phyloP scores from a whole-genome alignment of 2,797 vertebrate species.

The Falco biarmicus region DNA sequence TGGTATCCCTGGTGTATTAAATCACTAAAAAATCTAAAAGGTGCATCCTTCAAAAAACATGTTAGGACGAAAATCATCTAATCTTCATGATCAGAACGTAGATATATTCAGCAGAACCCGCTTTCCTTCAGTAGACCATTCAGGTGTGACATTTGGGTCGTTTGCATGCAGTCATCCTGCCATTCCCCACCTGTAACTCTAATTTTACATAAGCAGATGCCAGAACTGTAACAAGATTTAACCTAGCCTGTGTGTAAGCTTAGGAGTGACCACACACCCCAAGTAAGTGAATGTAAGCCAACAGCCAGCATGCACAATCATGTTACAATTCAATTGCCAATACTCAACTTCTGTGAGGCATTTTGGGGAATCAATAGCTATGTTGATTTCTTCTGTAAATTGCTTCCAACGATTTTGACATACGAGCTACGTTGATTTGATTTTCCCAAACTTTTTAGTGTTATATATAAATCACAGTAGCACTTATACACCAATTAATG shows the following conservation, averaged over 20 bases:
- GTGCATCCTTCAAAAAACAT: not conserved
- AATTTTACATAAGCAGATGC: not conserved
- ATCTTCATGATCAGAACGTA: not conserved
- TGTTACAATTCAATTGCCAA: not conserved
- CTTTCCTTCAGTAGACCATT: not conserved
- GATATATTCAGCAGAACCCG: not conserved
- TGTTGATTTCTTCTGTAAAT: slow-evolving; percentile 43
- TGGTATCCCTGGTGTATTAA: not conserved
- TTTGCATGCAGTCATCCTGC: not conserved
- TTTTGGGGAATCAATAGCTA: slow-evolving; percentile 32
- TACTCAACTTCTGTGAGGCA: not conserved
- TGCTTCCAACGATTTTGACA: slow-evolving; percentile 60
- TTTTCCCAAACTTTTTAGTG: slow-evolving; percentile 19
- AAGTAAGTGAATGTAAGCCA: not conserved
- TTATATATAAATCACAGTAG: slow-evolving; percentile 56
- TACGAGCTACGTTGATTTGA: not conserved
- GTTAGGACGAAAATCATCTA: not conserved
- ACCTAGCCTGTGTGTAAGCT: not conserved
- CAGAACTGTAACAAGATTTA: not conserved
- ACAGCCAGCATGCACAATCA: not conserved
- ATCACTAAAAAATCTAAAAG: not conserved
- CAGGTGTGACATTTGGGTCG: not conserved
- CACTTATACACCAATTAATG: slow-evolving; percentile 5
- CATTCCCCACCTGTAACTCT: not conserved
- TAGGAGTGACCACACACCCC: not conserved